phyloP scores from a whole-genome alignment of 2,797 vertebrate genomes.

The Phylloscopus collybita region DNA sequence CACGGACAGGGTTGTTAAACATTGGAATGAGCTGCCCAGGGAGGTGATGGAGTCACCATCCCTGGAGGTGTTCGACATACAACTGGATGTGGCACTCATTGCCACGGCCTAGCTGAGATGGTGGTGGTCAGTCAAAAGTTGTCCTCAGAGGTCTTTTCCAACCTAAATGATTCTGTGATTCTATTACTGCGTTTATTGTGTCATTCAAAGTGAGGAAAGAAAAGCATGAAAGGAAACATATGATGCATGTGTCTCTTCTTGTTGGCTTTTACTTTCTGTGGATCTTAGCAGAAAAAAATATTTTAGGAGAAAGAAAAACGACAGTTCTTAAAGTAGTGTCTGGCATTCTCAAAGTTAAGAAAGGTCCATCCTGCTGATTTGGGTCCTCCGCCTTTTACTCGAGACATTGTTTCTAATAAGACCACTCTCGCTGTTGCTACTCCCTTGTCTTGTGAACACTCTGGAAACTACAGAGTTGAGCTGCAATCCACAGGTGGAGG shows the following conservation, averaged over 20 bases:
- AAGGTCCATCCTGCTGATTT: not conserved
- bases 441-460: fast-evolving
- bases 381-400: not conserved
- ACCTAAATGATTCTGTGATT: not conserved
- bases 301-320: not conserved
- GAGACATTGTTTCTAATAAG: not conserved
- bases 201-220: not conserved
- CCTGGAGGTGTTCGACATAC: not conserved
- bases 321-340: not conserved
- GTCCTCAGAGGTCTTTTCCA: not conserved
- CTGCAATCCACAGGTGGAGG: not conserved
- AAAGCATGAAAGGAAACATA: not conserved
- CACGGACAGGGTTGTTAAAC: fast-evolving
- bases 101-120: not conserved
- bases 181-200: not conserved
- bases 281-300: not conserved
- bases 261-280: not conserved
- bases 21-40: not conserved
- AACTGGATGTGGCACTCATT: not conserved
- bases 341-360: not conserved
- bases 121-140: not conserved
- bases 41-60: not conserved
- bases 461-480: not conserved
- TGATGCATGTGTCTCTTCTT: not conserved
- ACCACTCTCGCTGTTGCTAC: not conserved